Base-by-base conservation (phyloP, 2,888 invertebrate species). In the Limenitis camilla region DNA sequence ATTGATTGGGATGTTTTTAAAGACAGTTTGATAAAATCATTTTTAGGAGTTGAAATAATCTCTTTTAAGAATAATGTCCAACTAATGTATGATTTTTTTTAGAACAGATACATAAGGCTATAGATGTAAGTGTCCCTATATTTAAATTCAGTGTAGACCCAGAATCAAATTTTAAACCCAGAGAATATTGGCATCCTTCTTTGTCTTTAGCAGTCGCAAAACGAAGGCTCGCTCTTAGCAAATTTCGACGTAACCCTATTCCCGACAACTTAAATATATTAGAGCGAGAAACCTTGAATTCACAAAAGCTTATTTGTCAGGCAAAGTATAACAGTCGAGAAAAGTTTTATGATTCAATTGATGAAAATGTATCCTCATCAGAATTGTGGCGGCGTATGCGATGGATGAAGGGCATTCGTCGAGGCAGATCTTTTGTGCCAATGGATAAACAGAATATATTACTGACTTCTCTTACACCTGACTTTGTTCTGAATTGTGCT, bases 231-330 rank as follows among this genome's bases (percentile, higher is more conserved):
- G 53, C 55, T 7, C 29, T 60, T 4, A 43, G 31, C 11, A 19
- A 4, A 1, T 60, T 60, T 42, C 36, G 59, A 44, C 38, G 42
- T 10, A 57, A 57, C 32, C 56, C 55, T 5, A 54, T 47, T 5
- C 56, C 52, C 0, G 28, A 52, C 8, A 56, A 60, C 28, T 36
- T 49, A 4, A 28, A n/a, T 33, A 8, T 7, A 9, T 36, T 60
- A 10, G 39, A 58, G 46, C 7, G 40, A 9, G 48, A 51, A 39
- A 51, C 36, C 10, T 11, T 6, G 3, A 27, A 49, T 36, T n/a
- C 49, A 8, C 35, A 48, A 7, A 1, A 27, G 11, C 2, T 48
- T 33, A 52, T 56, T 8, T 27, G n/a, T 11, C 38, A 31, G 31
- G 50, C 45, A 0, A 49, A 41, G 10, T 41, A 31, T 11, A 5